Evolutionary conservation across 2,797 vertebrate species (phyloP).

Genomic region (Chiroxiphia lanceolata): DNA sequence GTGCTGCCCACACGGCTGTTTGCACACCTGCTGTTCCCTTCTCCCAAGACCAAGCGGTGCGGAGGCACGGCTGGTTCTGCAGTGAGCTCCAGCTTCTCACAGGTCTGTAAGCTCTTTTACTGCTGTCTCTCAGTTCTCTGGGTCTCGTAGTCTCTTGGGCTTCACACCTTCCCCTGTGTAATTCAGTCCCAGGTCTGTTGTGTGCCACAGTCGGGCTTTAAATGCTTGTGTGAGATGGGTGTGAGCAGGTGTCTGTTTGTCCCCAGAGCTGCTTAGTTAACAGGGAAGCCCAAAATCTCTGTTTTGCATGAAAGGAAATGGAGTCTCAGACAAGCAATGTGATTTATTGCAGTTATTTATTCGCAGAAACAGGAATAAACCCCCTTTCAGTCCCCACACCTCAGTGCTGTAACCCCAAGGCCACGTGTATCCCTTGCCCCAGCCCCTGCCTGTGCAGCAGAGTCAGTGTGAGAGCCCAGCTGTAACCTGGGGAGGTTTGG

Average conservation of each 20-base stretch:
- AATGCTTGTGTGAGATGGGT: not conserved
- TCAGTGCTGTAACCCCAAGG: not conserved
- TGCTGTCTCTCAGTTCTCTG: not conserved
- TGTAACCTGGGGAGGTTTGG: not conserved
- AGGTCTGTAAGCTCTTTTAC: not conserved
- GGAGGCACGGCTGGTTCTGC: not conserved
- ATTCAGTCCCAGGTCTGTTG: not conserved
- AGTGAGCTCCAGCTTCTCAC: not conserved
- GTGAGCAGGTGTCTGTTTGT: not conserved
- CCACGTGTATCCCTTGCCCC: rapidly evolving
- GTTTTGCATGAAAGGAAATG: not conserved
- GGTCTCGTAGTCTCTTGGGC: not conserved
- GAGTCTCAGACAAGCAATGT: not conserved
- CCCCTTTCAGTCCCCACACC: not conserved
- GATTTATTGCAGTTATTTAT: not conserved
- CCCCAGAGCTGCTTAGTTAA: not conserved
- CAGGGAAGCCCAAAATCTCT: not conserved
- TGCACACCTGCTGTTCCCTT: not conserved
- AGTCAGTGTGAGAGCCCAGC: not conserved
- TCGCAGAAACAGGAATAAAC: not conserved
- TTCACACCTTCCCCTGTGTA: not conserved
- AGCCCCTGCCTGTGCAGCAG: not conserved
- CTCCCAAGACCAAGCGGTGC: rapidly evolving
- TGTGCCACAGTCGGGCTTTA: not conserved
- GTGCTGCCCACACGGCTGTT: not conserved